Conservation (phyloP, 2,113 vertebrate genomes). For the Megaptera novaeangliae region DNA sequence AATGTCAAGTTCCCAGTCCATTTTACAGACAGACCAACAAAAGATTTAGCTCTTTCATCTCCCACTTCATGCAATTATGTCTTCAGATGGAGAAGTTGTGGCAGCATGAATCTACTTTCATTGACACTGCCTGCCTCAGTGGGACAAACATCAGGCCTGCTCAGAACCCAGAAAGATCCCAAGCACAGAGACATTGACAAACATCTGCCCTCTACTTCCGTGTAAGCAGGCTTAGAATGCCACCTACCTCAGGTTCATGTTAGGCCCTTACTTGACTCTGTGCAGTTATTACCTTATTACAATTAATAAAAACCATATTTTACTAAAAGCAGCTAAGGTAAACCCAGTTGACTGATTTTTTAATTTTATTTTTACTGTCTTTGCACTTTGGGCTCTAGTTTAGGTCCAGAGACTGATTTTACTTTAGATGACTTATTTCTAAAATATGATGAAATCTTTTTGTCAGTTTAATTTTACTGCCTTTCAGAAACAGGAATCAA, state of each 20-base stretch:
- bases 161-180: not conserved
- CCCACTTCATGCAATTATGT: not conserved
- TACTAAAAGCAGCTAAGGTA: not conserved
- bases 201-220: rapidly evolving
- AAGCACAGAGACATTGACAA: not conserved
- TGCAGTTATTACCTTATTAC: not conserved
- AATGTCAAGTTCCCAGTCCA: not conserved
- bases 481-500: not conserved
- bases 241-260: not conserved
- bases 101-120: not conserved
- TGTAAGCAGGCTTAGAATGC: not conserved
- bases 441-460: not conserved
- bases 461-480: not conserved
- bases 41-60: not conserved
- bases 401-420: not conserved
- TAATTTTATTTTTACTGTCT: not conserved
- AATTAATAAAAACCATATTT: not conserved
- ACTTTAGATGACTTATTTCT: not conserved
- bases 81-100: not conserved
- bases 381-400: not conserved
- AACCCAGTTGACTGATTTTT: not conserved
- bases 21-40: not conserved
- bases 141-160: not conserved
- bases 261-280: not conserved
- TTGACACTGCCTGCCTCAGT: no score